Percentiles rank a stretch among this genome's conserved stretches.
Evolutionary conservation across 2,888 invertebrate genomes (phyloP).

Genomic region (Heliconius hortense): DNA sequence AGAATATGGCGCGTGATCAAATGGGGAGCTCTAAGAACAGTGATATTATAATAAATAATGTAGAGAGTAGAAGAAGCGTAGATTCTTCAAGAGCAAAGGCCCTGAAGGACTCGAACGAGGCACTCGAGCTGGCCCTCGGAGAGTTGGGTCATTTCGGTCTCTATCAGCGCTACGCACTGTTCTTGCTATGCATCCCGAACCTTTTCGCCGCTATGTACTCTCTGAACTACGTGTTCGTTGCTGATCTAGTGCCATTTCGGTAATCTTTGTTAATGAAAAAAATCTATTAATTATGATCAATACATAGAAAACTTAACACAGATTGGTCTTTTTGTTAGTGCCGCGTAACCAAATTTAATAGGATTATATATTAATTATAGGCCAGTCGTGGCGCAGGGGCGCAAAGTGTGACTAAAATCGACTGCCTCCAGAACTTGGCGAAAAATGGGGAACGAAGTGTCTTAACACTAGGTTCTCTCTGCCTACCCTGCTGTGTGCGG

Average conservation of each 20-base stretch:
- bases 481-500: too few species aligned
- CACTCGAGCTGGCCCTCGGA: constrained; percentile 63
- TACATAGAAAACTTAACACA: too few species aligned
- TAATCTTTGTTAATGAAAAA: constrained; percentile 49
- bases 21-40: not conserved
- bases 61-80: constrained; percentile 8
- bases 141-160: constrained; percentile 70
- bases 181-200: constrained; percentile 73
- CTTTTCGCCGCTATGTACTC: constrained; percentile 78
- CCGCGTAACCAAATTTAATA: not conserved
- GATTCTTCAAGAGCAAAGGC: constrained; percentile 5
- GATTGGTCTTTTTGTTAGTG: too few species aligned
- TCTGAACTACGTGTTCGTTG: constrained; percentile 81
- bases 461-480: too few species aligned
- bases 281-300: not conserved
- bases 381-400: too few species aligned
- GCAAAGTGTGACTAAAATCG: too few species aligned
- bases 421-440: too few species aligned
- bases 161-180: constrained; percentile 66
- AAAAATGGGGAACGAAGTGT: too few species aligned
- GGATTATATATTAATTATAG: not conserved
- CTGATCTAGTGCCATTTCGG: constrained; percentile 81
- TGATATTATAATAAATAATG: not conserved
- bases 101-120: constrained; percentile 45
- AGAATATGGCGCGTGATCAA: not conserved